phyloP scores from a whole-genome alignment of 2,888 invertebrate genomes.

The Trimorus sp. region DNA sequence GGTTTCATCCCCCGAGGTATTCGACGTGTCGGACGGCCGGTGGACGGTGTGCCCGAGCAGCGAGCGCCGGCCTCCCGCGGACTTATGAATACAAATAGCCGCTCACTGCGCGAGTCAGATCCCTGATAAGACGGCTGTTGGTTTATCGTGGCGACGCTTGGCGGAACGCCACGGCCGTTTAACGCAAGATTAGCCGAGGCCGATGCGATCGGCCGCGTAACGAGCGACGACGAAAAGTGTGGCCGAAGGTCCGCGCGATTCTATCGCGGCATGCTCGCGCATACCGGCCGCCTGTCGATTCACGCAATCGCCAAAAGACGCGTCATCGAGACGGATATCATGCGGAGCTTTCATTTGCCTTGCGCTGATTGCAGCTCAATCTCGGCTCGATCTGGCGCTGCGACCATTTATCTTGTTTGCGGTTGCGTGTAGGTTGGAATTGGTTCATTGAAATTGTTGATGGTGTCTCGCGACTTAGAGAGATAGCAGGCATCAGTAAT shows the following conservation, averaged over 20 bases:
- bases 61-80: constrained; percentile 81
- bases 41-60: constrained; percentile 60
- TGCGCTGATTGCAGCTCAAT: too few relatives aligned
- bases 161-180: constrained; percentile 62
- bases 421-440: too few relatives aligned
- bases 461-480: too few relatives aligned
- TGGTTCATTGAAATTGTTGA: too few relatives aligned
- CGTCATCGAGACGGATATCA: constrained; percentile 14
- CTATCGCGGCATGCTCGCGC: constrained; percentile 42
- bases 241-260: constrained; percentile 36
- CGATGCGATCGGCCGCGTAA: constrained; percentile 66
- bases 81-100: constrained; percentile 82
- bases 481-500: too few relatives aligned
- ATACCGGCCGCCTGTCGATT: constrained; percentile 62
- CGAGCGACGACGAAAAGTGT: constrained; percentile 53
- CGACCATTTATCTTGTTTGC: too few relatives aligned
- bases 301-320: constrained; percentile 53
- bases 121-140: constrained; percentile 76
- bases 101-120: constrained; percentile 81
- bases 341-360: too few relatives aligned
- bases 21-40: constrained; percentile 64
- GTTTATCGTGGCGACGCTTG: constrained; percentile 64
- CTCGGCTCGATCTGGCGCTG: too few relatives aligned
- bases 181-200: constrained; percentile 65
- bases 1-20: constrained; percentile 69